phyloP scores from a whole-genome alignment of 2,888 invertebrate species.

The Drosophila neotestacea region DNA sequence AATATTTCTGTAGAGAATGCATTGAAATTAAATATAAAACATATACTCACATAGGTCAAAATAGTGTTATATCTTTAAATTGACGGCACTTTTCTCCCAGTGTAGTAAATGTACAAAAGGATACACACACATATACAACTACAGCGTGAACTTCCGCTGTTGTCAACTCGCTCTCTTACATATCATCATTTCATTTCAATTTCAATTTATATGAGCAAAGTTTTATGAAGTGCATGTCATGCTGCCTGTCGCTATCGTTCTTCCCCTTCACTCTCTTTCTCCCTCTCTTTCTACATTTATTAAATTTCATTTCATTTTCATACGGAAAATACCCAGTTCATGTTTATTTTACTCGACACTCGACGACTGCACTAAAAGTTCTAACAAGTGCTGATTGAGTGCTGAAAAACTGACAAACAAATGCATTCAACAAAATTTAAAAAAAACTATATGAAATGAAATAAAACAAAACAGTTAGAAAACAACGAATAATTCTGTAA shows the following conservation, averaged over 20 bases:
- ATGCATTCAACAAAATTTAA: constrained; percentile 24
- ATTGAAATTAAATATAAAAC: no score
- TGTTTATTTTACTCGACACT: constrained; percentile 73
- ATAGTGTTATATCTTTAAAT: no score
- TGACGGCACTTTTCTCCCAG: no score
- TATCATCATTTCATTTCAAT: constrained; percentile 73
- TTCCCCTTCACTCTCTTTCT: neutral
- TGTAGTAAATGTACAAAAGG: no score
- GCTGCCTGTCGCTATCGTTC: constrained; percentile 47
- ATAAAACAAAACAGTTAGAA: constrained; percentile 9
- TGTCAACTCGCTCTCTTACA: constrained; percentile 59
- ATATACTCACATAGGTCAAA: no score
- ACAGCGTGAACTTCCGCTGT: constrained; percentile 42
- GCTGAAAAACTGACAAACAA: constrained; percentile 76
- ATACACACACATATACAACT: constrained; percentile 9
- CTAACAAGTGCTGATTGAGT: constrained; percentile 79
- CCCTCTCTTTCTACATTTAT: constrained; percentile 59
- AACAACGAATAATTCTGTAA: constrained; percentile 53
- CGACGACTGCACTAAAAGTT: constrained; percentile 70
- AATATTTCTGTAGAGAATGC: no score
- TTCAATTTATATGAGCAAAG: constrained; percentile 80
- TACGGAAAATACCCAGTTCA: constrained; percentile 57
- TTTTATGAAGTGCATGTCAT: constrained; percentile 80
- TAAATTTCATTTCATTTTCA: constrained; percentile 75
- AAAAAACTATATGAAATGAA: constrained; percentile 15